phyloP scores from a whole-genome alignment of 2,888 invertebrate species.

The Epicampocera succincta region DNA sequence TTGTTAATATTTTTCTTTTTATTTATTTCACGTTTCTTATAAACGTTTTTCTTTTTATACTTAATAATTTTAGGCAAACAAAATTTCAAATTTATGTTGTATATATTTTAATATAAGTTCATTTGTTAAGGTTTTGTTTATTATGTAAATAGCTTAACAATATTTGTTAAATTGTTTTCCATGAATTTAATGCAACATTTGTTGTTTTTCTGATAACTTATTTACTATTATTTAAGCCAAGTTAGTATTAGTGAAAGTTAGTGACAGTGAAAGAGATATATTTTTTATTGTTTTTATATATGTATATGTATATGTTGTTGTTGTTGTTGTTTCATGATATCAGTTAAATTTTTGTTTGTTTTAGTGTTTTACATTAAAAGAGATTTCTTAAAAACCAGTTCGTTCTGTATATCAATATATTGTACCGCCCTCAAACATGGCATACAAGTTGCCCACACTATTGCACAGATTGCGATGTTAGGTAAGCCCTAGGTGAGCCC shows the following conservation, averaged over 20 bases:
- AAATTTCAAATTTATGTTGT: slow-evolving; percentile 50
- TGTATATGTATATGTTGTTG: slow-evolving; percentile 17
- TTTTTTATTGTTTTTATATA: slow-evolving; percentile 16
- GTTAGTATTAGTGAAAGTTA: slow-evolving; percentile 29
- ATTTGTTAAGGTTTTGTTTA: slow-evolving; percentile 40
- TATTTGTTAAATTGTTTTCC: slow-evolving; percentile 37
- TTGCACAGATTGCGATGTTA: too few species aligned
- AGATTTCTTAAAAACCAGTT: too few species aligned
- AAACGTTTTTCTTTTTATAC: slow-evolving; percentile 32
- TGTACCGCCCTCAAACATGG: too few species aligned
- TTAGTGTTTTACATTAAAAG: neutral
- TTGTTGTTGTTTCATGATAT: slow-evolving; percentile 24
- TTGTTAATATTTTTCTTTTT: slow-evolving; percentile 17
- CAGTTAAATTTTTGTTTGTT: neutral
- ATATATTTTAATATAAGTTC: slow-evolving; percentile 52
- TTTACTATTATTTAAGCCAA: slow-evolving; percentile 44
- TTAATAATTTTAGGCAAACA: slow-evolving; percentile 64
- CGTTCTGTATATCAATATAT: too few species aligned
- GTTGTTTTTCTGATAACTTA: slow-evolving; percentile 2
- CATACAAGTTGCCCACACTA: too few species aligned
- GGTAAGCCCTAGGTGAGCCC: too few species aligned
- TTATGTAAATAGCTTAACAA: slow-evolving; percentile 45
- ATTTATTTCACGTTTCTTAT: slow-evolving; percentile 37
- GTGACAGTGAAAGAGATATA: slow-evolving; percentile 38
- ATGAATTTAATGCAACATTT: slow-evolving; percentile 40